Evolutionary conservation across 2,113 vertebrate species (phyloP).

Genomic region (Alligator mississippiensis): DNA sequence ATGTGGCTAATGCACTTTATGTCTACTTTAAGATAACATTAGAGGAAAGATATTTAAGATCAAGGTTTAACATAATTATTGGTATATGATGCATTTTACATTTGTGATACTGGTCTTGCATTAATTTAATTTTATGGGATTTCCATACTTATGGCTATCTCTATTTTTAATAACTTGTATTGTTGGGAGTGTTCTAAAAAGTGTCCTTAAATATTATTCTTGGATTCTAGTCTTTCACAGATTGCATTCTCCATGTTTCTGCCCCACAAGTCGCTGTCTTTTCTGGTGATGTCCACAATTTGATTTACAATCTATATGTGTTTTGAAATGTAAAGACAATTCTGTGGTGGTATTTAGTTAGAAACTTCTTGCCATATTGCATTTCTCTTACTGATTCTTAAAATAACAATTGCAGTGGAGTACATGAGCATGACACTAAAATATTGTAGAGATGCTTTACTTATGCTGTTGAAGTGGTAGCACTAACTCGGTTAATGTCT

Average conservation of each 20-base stretch:
- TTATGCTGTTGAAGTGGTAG: slow-evolving; percentile 49
- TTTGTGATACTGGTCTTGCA: background rate
- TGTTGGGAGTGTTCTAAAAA: slow-evolving; percentile 31
- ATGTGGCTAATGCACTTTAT: slow-evolving; percentile 51
- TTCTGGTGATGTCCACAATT: slow-evolving; percentile 32
- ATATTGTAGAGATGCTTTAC: slow-evolving; percentile 55
- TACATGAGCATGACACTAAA: slow-evolving; percentile 40
- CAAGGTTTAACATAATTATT: too few relatives aligned
- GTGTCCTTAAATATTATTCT: background rate
- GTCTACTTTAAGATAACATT: slow-evolving; percentile 24
- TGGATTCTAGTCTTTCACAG: slow-evolving; percentile 41
- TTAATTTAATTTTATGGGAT: background rate
- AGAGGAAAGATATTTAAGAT: slow-evolving; percentile 23
- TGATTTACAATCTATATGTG: slow-evolving; percentile 37
- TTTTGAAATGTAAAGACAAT: slow-evolving; percentile 18
- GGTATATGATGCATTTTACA: background rate
- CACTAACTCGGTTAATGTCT: slow-evolving; percentile 49
- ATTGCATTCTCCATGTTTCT: slow-evolving; percentile 40
- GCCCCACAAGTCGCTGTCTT: slow-evolving; percentile 15
- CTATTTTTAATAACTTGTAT: background rate
- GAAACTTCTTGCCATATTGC: background rate
- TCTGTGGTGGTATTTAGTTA: background rate
- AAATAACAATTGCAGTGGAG: slow-evolving; percentile 46
- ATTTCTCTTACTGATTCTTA: slow-evolving; percentile 56
- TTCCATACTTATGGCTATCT: slow-evolving; percentile 43